These are phyloP conservation scores for Eretmocerus hayati DNA, from an alignment of 2,888 invertebrate genomes.

Conservation along the genomic window DNA sequence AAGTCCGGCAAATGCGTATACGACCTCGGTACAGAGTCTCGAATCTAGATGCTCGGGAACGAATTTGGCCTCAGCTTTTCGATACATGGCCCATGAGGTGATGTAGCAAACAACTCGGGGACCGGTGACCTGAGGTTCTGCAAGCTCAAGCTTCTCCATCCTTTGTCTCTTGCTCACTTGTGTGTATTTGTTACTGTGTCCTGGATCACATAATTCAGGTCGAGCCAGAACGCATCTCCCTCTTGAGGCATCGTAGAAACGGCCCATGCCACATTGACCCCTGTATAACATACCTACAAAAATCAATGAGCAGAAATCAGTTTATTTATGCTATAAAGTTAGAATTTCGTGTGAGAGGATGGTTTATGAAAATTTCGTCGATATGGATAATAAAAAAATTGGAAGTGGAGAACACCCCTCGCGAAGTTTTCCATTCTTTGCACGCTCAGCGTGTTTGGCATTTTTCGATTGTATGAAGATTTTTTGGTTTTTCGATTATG, in stretches of 20 bases:
- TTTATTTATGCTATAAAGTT: no score
- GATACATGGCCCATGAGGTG: constrained; percentile 84
- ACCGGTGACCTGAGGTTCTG: constrained; percentile 21
- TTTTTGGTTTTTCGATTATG: no score
- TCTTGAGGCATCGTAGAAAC: constrained; percentile 54
- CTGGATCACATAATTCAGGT: constrained; percentile 53
- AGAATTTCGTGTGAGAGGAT: no score
- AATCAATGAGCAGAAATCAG: no score
- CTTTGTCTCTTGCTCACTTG: constrained; percentile 24
- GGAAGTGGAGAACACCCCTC: no score
- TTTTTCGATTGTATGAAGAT: no score
- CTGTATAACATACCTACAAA: no score
- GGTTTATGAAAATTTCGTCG: no score
- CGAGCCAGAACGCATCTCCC: constrained; percentile 54
- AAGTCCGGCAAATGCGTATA: constrained; percentile 84
- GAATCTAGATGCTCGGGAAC: constrained; percentile 79
- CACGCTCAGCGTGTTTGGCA: no score
- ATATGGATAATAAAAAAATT: no score
- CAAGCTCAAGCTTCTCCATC: constrained; percentile 27
- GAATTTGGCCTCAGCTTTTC: constrained; percentile 75
- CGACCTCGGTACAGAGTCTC: constrained; percentile 76
- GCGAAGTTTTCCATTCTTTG: no score
- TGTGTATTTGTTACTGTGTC: constrained; percentile 19
- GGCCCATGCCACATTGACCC: constrained; percentile 35
- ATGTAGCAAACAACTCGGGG: constrained; percentile 69